phyloP scores from a whole-genome alignment of 2,113 vertebrate genomes.

The Myrmecobius fasciatus region DNA sequence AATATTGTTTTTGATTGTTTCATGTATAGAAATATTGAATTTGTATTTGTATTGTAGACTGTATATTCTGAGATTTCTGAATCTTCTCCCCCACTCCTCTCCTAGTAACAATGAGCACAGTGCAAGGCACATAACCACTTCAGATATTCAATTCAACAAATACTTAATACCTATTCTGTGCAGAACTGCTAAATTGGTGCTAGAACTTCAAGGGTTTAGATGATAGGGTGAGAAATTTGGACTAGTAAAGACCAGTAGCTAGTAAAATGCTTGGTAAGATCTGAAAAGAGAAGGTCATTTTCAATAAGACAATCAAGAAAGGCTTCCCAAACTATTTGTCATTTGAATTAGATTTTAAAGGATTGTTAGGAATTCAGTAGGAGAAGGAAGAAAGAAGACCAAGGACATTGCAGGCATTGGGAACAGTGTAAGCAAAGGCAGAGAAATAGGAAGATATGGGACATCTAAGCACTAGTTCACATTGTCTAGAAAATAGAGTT shows the following conservation, averaged over 20 bases:
- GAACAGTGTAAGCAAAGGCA: background rate
- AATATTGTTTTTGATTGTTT: background rate
- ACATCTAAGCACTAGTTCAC: background rate
- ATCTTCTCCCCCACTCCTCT: background rate
- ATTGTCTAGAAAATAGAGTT: background rate
- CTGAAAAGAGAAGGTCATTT: background rate
- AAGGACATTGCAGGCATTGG: background rate
- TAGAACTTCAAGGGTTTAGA: background rate
- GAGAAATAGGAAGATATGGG: background rate
- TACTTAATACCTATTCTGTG: background rate
- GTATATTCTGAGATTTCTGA: background rate
- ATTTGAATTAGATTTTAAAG: slow-evolving; percentile 44
- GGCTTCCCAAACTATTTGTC: slow-evolving; percentile 10
- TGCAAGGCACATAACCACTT: background rate
- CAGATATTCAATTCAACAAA: background rate
- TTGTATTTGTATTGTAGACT: background rate
- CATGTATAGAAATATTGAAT: background rate
- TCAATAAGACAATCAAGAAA: background rate
- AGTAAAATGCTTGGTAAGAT: background rate
- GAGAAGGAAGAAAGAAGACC: background rate
- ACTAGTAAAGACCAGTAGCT: background rate
- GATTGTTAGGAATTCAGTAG: background rate
- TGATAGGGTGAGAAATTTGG: background rate
- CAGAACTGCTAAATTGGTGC: background rate
- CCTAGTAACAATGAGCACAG: background rate